Conservation (phyloP, 2,797 vertebrate species). For the Hirundo rustica region DNA sequence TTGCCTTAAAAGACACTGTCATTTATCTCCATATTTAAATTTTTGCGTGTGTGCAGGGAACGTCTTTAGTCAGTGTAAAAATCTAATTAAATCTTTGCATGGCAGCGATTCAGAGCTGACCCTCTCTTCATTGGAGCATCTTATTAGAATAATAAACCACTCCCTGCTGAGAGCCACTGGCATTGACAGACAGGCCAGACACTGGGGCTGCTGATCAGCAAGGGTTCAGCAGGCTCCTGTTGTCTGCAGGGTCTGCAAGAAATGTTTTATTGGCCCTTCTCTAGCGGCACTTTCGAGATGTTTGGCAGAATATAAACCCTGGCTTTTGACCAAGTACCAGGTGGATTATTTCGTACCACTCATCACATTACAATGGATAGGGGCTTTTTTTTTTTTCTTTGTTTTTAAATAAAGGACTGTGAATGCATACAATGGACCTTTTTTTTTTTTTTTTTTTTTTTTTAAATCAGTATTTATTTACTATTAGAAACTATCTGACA, state of each 20-base stretch:
- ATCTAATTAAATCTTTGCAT: conserved; percentile 13
- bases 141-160: conserved; percentile 6
- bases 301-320: not conserved
- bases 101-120: conserved; percentile 1
- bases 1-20: not conserved
- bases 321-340: not conserved
- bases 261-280: not conserved
- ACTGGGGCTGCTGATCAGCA: not conserved
- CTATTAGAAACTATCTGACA: not conserved
- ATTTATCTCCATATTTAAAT: not conserved
- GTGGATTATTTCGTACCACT: not conserved
- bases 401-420: not conserved
- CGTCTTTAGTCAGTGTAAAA: not conserved
- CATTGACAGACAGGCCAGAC: not conserved
- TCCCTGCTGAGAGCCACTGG: conserved; percentile 21
- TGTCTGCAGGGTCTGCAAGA: not conserved
- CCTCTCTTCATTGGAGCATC: not conserved
- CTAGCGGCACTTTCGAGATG: not conserved
- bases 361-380: not conserved
- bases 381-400: not conserved
- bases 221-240: not conserved
- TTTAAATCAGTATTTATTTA: not conserved
- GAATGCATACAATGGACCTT: not conserved
- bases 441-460: not conserved
- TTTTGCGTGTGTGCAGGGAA: not conserved